Evolutionary conservation across 2,797 vertebrate genomes (phyloP).

Genomic region (Tragopan temminckii): DNA sequence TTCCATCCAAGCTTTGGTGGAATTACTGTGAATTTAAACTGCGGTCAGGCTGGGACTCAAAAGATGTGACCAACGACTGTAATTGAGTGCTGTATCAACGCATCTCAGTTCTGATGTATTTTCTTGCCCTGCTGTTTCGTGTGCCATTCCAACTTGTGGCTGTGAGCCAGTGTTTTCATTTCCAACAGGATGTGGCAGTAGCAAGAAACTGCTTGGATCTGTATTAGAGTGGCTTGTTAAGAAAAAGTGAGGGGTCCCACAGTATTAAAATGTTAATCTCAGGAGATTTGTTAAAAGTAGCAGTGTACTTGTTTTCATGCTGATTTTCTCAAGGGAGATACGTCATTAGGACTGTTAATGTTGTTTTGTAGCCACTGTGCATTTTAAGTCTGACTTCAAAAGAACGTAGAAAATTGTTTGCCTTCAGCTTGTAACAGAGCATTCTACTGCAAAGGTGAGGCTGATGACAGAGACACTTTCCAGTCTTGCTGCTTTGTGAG

Average conservation of each 20-base stretch:
- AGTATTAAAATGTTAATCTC: not conserved
- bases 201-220: not conserved
- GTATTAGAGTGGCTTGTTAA: not conserved
- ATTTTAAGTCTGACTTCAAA: constrained; percentile 41
- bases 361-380: not conserved
- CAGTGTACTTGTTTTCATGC: not conserved
- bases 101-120: not conserved
- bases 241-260: not conserved
- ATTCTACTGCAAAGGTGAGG: constrained; percentile 14
- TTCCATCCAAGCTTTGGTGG: not conserved
- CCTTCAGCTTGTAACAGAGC: constrained; percentile 16
- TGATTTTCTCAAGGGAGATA: not conserved
- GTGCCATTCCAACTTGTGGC: not conserved
- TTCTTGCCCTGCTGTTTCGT: not conserved
- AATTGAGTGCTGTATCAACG: not conserved
- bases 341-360: not conserved
- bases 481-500: constrained; percentile 70
- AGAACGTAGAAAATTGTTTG: not conserved
- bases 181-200: not conserved
- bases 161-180: not conserved
- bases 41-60: not conserved
- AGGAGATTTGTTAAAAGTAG: not conserved
- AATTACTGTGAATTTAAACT: not conserved
- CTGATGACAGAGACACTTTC: constrained; percentile 2
- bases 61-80: accelerated